These are phyloP conservation scores for Spermophilus dauricus DNA, from an alignment of 2,113 vertebrate species.

Conservation along the genomic window DNA sequence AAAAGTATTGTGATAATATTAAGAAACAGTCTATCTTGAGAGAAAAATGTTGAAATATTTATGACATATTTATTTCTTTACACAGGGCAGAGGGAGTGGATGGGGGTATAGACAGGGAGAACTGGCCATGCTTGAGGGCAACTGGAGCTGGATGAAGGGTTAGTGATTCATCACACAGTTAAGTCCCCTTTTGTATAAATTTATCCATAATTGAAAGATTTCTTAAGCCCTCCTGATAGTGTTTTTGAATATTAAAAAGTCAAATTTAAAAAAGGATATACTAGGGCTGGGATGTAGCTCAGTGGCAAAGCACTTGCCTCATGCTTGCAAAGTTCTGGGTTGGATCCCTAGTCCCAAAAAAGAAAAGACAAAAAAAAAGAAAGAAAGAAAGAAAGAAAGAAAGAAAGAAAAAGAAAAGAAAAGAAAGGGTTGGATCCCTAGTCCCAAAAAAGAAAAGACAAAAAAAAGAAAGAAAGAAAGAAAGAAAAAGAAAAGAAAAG, in stretches of 20 bases:
- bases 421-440: too few species aligned
- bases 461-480: too few species aligned
- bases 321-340: too few species aligned
- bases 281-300: not conserved
- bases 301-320: too few species aligned
- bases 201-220: not conserved
- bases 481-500: too few species aligned
- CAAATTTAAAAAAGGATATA: not conserved
- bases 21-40: not conserved
- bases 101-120: not conserved
- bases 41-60: slow-evolving; percentile 35
- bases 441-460: too few species aligned
- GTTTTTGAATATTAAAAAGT: not conserved
- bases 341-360: too few species aligned
- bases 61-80: not conserved
- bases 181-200: not conserved
- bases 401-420: too few species aligned
- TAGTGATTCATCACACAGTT: not conserved
- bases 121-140: not conserved
- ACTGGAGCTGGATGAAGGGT: not conserved
- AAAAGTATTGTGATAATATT: slow-evolving; percentile 1
- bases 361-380: too few species aligned
- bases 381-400: too few species aligned
- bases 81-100: not conserved
- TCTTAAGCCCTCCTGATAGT: not conserved